Conservation (phyloP, 2,113 vertebrate species). For the Grantiella picta region DNA sequence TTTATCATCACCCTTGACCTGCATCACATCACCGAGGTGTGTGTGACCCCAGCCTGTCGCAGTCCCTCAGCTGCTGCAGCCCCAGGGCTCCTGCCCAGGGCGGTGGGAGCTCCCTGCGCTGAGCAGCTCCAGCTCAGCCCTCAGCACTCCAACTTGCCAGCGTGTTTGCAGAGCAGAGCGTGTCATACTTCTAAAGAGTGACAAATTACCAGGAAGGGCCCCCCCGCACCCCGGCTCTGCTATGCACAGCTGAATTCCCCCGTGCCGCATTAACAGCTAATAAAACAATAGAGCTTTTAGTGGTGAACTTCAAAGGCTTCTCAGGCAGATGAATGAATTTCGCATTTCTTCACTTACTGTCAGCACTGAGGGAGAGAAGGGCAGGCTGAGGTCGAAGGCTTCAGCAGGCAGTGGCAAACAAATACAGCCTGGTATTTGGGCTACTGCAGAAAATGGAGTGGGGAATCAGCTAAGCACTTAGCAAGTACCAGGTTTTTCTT, state of each 20-base stretch:
- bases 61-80: background rate
- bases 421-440: slow-evolving; percentile 41
- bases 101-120: rapidly evolving
- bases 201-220: slow-evolving; percentile 59
- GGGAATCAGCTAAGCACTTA: background rate
- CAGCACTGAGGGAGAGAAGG: slow-evolving; percentile 47
- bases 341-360: slow-evolving; percentile 62
- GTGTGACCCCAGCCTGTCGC: background rate
- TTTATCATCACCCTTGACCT: background rate
- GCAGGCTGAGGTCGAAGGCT: slow-evolving; percentile 47
- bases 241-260: background rate
- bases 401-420: slow-evolving; percentile 36
- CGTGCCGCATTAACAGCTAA: slow-evolving; percentile 57
- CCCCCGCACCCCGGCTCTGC: slow-evolving; percentile 23
- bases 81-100: rapidly evolving
- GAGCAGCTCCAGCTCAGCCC: background rate
- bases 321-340: slow-evolving; percentile 66
- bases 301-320: slow-evolving; percentile 53
- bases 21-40: rapidly evolving
- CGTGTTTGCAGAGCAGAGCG: background rate
- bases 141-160: background rate
- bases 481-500: background rate
- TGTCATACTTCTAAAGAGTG: slow-evolving; percentile 41
- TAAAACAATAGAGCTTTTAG: slow-evolving; percentile 72
- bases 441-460: slow-evolving; percentile 47